A percentile compares a stretch with the other conserved stretches of the same genome.
Conservation (phyloP, 2,888 invertebrate species). For the Alloscopus bannaensis region DNA sequence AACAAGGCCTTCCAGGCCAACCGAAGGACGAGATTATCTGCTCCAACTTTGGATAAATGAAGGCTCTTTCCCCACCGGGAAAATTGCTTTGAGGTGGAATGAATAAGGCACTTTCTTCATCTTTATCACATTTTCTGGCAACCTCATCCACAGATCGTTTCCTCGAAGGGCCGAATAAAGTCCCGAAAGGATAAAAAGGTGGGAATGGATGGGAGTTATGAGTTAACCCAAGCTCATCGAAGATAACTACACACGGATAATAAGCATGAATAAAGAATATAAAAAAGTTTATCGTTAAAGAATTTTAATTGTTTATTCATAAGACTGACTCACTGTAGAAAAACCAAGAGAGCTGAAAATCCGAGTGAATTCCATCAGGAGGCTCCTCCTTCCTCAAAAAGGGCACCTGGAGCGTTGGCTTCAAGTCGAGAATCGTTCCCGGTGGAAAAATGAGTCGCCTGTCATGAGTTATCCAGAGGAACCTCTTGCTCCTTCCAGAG, state of each 20-base stretch:
- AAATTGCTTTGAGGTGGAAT: constrained; percentile 29
- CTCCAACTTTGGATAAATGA: constrained; percentile 51
- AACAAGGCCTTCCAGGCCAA: constrained; percentile 50
- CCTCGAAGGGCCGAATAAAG: constrained; percentile 43
- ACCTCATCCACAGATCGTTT: too few relatives aligned
- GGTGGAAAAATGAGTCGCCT: constrained; percentile 51
- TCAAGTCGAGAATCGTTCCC: constrained; percentile 43
- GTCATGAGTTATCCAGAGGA: constrained; percentile 52
- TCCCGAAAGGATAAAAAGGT: constrained; percentile 51
- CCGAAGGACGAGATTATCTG: constrained; percentile 27
- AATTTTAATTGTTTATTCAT: background rate
- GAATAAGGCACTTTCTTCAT: background rate
- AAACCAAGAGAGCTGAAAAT: constrained; percentile 52
- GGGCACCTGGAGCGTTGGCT: constrained; percentile 43
- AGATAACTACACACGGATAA: constrained; percentile 35
- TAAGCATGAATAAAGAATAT: background rate
- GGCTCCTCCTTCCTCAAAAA: constrained; percentile 49
- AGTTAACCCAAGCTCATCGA: constrained; percentile 47
- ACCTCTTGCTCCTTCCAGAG: constrained; percentile 40
- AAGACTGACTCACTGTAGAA: constrained; percentile 40
- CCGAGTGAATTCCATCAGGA: constrained; percentile 54
- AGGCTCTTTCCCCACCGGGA: constrained; percentile 45
- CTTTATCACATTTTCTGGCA: background rate
- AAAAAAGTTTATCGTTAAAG: background rate
- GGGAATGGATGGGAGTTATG: constrained; percentile 50